These are phyloP conservation scores for Abramis brama DNA, from an alignment of 2,113 vertebrate species.

Conservation along the genomic window DNA sequence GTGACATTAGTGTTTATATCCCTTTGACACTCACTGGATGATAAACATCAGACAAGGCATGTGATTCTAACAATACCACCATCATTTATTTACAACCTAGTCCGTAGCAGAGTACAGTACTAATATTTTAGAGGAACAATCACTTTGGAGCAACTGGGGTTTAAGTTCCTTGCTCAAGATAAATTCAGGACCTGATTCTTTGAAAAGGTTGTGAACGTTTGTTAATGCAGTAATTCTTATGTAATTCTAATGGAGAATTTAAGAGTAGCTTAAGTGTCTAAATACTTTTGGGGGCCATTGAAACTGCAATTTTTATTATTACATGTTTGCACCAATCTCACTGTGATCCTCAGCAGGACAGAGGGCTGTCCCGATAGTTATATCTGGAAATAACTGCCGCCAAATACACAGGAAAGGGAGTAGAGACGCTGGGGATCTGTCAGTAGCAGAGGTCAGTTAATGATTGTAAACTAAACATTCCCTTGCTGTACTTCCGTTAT, in stretches of 20 bases:
- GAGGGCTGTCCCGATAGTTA: not conserved
- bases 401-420: slow-evolving; percentile 24
- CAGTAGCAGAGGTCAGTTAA: slow-evolving; percentile 4
- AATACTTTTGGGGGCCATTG: not conserved
- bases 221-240: not conserved
- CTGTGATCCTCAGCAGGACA: not conserved
- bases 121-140: not conserved
- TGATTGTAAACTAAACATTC: slow-evolving; percentile 23
- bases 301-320: not conserved
- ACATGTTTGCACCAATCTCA: not conserved
- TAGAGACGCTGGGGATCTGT: not conserved
- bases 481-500: not conserved
- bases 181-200: not conserved
- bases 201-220: not conserved
- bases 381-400: not conserved
- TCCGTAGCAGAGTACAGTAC: not conserved
- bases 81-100: not conserved
- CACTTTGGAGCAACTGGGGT: not conserved
- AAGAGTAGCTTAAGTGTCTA: not conserved
- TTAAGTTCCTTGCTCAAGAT: not conserved
- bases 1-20: not conserved
- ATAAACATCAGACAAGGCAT: not conserved
- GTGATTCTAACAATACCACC: not conserved
- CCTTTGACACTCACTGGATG: not conserved
- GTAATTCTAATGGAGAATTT: not conserved